phyloP scores from a whole-genome alignment of 2,797 vertebrate genomes.

The Potorous gilbertii region DNA sequence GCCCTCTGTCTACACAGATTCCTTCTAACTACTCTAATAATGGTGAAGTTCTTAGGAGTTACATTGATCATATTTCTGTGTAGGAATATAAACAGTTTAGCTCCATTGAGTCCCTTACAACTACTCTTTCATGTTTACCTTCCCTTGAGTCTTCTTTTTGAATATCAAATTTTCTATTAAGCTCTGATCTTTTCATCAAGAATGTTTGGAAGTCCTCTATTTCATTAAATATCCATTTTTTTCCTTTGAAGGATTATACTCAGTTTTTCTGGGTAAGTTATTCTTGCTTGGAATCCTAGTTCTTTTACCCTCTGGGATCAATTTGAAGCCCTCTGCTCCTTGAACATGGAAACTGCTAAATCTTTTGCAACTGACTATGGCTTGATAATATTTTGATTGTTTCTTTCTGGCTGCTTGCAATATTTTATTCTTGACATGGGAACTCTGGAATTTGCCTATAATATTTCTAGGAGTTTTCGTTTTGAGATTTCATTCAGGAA shows the following conservation, averaged over 20 bases:
- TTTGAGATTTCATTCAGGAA: background rate
- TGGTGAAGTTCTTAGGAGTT: no score
- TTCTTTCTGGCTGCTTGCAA: background rate
- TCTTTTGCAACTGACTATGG: background rate
- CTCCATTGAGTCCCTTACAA: background rate
- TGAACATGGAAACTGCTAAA: background rate
- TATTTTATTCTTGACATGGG: background rate
- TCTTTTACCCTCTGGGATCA: background rate
- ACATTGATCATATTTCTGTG: background rate
- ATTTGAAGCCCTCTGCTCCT: background rate
- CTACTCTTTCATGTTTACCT: background rate
- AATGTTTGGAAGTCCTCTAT: background rate
- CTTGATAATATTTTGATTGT: background rate
- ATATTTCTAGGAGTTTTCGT: background rate
- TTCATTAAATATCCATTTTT: background rate
- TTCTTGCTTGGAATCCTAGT: background rate
- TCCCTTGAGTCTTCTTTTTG: background rate
- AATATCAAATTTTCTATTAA: background rate
- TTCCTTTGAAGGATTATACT: background rate
- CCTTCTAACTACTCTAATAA: background rate
- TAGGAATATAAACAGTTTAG: background rate
- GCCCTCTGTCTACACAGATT: background rate
- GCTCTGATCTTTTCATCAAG: background rate
- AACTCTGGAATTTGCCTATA: background rate
- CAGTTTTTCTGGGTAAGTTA: background rate